Conservation (phyloP, 1,140 invertebrate species). For the Trachymyrmex cornetzi region DNA sequence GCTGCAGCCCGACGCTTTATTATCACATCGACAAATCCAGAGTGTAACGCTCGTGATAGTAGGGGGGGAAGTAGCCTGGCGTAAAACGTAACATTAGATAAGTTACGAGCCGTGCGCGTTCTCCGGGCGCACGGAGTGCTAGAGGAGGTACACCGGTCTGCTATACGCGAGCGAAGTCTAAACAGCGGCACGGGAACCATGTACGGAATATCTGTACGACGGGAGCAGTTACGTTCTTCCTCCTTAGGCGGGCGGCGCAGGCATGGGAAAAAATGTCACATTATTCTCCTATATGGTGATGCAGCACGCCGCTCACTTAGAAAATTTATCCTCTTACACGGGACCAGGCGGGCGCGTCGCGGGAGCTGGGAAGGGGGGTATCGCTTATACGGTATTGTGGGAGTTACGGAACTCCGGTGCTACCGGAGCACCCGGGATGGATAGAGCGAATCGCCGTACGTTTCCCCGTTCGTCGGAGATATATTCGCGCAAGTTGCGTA, state of each 20-base stretch:
- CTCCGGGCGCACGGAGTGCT: slow-evolving; percentile 43
- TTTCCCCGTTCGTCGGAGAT: slow-evolving; percentile 56
- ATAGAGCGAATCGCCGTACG: slow-evolving; percentile 60
- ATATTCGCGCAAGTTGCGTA: slow-evolving; percentile 63
- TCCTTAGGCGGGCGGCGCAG: slow-evolving; percentile 68
- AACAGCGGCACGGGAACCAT: slow-evolving; percentile 74
- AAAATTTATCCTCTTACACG: slow-evolving; percentile 78
- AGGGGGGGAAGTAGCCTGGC: slow-evolving; percentile 43
- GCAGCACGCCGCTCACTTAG: slow-evolving; percentile 79
- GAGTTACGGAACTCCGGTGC: slow-evolving; percentile 70
- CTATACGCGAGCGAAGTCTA: slow-evolving; percentile 36
- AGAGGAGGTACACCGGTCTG: slow-evolving; percentile 41
- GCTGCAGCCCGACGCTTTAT: slow-evolving; percentile 66
- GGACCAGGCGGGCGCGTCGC: slow-evolving; percentile 45
- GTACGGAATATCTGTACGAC: slow-evolving; percentile 82
- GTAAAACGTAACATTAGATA: slow-evolving; percentile 76
- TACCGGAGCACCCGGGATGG: slow-evolving; percentile 57
- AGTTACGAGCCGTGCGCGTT: slow-evolving; percentile 69
- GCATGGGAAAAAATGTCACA: slow-evolving; percentile 80
- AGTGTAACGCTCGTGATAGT: slow-evolving; percentile 27
- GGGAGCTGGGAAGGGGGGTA: slow-evolving; percentile 8
- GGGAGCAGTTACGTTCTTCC: slow-evolving; percentile 70
- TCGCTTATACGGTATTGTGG: slow-evolving; percentile 77
- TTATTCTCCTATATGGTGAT: slow-evolving; percentile 85
- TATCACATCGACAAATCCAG: slow-evolving; percentile 75